Evolutionary conservation across 2,797 vertebrate species (phyloP).

Genomic region (Poliocrania exsul): DNA sequence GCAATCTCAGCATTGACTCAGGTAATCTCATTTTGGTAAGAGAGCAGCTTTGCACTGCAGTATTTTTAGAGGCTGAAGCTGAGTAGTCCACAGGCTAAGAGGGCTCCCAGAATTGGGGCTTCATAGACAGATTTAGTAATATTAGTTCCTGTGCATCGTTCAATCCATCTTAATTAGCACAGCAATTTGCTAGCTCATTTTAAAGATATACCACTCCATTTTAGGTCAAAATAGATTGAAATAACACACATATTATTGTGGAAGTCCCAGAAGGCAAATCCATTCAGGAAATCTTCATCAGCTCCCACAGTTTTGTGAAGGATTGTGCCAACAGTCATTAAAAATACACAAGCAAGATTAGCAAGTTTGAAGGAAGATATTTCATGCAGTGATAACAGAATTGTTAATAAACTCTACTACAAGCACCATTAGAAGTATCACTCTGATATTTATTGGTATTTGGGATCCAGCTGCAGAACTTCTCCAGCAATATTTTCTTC

Average conservation of each 20-base stretch:
- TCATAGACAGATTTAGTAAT: neutral
- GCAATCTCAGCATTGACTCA: neutral
- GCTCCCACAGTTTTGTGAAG: neutral
- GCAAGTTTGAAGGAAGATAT: slow-evolving; percentile 22
- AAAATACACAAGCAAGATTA: slow-evolving; percentile 11
- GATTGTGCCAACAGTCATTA: slow-evolving; percentile 30
- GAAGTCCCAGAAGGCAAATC: slow-evolving; percentile 39
- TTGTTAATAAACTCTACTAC: neutral
- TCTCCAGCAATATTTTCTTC: neutral
- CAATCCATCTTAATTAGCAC: slow-evolving; percentile 1
- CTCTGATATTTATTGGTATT: neutral
- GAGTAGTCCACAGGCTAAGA: neutral
- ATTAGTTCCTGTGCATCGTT: neutral
- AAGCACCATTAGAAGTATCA: neutral
- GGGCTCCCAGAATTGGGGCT: neutral
- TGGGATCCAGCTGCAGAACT: neutral
- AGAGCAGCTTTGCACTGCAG: neutral
- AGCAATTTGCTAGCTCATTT: slow-evolving; percentile 3
- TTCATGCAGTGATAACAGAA: neutral
- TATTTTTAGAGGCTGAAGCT: slow-evolving; percentile 9
- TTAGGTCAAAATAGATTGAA: slow-evolving; percentile 38
- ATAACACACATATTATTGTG: neutral
- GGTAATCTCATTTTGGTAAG: neutral
- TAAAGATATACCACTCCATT: slow-evolving; percentile 9
- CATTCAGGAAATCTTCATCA: slow-evolving; percentile 17